Base-by-base conservation (phyloP, 1,140 invertebrate species). In the Eciton burchellii region DNA sequence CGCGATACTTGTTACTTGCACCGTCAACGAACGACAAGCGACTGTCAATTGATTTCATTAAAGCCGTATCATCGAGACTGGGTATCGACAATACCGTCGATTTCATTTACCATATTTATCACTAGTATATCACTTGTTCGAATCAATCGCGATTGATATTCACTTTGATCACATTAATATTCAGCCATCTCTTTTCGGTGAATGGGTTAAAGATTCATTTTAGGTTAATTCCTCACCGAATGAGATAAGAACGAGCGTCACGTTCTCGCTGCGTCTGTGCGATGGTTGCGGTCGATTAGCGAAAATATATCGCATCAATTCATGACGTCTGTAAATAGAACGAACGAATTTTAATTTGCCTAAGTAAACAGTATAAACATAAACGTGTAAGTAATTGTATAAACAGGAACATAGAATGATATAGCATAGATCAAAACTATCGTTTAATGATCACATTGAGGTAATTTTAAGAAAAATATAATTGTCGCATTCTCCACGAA, bases 21-120 rank as follows among this genome's bases (percentile, higher is more conserved):
- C 19, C n/a, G n/a, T n/a, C n/a, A 35, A 6, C 35, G 35, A 35
- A 6, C 35, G 6, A 35, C 35, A 35, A 6, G 43, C 43, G 43
- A 65, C 72, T 76, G 72, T 76, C 72, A 76, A 76, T 65, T 76
- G 72, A 49, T 76, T 8, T 6, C 24, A 24, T 65, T 26, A 29
- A 60, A 47, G 24, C 35, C 2, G 35, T 6, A 35, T 2, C 35
- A 35, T 35, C 35, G 35, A n/a, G n/a, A n/a, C n/a, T n/a, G n/a
- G n/a, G n/a, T n/a, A n/a, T n/a, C n/a, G n/a, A n/a, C n/a, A n/a
- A n/a, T n/a, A n/a, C n/a, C n/a, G n/a, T n/a, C n/a, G n/a, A n/a
- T n/a, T n/a, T n/a, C n/a, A n/a, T n/a, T n/a, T n/a, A n/a, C n/a
- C n/a, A n/a, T n/a, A n/a, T n/a, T n/a, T n/a, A n/a, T n/a, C n/a